Conservation (phyloP, 2,113 vertebrate genomes). For the Apodemus sylvaticus region DNA sequence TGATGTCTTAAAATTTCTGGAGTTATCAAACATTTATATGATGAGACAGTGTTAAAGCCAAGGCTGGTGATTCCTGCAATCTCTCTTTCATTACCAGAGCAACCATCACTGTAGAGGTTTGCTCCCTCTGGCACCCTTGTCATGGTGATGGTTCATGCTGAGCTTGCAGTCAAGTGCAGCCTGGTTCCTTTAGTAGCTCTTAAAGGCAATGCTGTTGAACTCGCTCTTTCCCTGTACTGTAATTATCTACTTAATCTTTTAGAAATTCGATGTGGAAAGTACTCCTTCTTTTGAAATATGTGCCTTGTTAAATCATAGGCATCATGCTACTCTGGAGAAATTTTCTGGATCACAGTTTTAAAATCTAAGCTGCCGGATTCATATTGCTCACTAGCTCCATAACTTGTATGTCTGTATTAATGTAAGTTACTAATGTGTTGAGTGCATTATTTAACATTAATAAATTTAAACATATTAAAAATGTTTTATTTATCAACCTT, state of each 20-base stretch:
- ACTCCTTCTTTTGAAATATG: background rate
- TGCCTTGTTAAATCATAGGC: background rate
- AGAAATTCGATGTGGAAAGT: background rate
- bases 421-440: background rate
- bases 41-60: background rate
- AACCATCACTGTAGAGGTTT: background rate
- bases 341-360: background rate
- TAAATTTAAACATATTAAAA: background rate
- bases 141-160: background rate
- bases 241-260: background rate
- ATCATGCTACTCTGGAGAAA: background rate
- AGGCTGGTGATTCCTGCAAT: background rate
- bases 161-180: background rate
- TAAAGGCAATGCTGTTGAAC: background rate
- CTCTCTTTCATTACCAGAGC: background rate
- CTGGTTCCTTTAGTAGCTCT: background rate
- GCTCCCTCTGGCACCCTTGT: background rate
- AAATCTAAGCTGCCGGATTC: background rate
- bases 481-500: background rate
- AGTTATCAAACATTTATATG: too few species aligned
- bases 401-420: background rate
- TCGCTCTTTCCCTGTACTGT: background rate
- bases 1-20: background rate
- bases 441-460: conserved; percentile 29
- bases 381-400: background rate